phyloP scores from a whole-genome alignment of 2,888 invertebrate genomes.

The Mamestra brassicae region DNA sequence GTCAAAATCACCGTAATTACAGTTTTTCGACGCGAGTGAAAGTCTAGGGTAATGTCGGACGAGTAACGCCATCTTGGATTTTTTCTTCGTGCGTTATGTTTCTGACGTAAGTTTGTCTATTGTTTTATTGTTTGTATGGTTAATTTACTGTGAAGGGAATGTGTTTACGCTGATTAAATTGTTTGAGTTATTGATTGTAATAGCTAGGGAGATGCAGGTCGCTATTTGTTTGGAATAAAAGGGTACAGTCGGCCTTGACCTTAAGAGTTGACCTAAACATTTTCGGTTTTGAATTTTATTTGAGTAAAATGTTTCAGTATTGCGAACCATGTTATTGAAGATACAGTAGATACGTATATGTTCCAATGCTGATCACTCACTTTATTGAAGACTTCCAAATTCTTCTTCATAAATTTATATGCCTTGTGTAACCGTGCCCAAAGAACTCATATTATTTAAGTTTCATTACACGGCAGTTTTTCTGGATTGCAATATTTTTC shows the following conservation, averaged over 20 bases:
- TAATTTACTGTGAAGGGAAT: constrained; percentile 22
- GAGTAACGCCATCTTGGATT: constrained; percentile 37
- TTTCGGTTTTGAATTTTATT: no score
- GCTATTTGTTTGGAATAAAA: not conserved
- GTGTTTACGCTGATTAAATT: constrained; percentile 22
- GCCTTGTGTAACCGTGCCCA: no score
- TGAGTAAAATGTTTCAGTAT: no score
- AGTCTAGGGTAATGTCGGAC: constrained; percentile 67
- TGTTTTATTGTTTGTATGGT: constrained; percentile 35
- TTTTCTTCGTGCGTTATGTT: constrained; percentile 37
- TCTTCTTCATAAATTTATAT: no score
- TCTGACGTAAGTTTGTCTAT: constrained; percentile 37
- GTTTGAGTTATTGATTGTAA: not conserved
- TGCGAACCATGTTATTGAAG: no score
- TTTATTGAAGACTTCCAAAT: no score
- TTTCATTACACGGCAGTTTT: not conserved
- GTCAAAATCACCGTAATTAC: constrained; percentile 74
- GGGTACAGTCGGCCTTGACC: not conserved
- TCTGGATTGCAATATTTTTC: not conserved
- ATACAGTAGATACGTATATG: no score
- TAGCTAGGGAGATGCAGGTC: not conserved
- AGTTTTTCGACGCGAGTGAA: constrained; percentile 77
- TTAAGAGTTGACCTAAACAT: not conserved
- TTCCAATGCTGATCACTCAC: no score
- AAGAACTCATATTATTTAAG: no score